Evolutionary conservation across 2,888 invertebrate species (phyloP), one percentile per base, ranked within the genome.

Genomic region (Rhamphomyia laevipes): DNA sequence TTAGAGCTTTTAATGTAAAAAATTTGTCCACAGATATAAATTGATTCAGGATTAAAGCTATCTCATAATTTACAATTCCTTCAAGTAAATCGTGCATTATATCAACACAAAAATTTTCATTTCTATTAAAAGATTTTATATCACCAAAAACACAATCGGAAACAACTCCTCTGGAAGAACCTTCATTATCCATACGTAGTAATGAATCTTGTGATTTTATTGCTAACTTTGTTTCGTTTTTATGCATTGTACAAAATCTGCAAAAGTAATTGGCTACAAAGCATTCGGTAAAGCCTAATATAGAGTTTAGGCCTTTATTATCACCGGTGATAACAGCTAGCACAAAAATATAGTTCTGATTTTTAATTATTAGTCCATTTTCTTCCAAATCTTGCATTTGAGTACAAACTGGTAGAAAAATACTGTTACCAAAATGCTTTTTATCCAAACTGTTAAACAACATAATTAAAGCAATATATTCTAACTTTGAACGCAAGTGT

Each of bases 21-120:
- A 27, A 42, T 40, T 48, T 49, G 11, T 46, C 40, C 3, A 7
- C 15, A 35, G 35, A 12, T 15, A 51, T 43, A 42, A 47, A 52
- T 18, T 47, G 23, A 15, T 53, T 15, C 17, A 55, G 44, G 21
- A 55, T 47, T 10, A 43, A 10, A 10, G 45, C 12, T 18, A 55
- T 13, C 46, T 52, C 52, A 33, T 30, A 51, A 15, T 38, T 42
- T 7, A 27, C 2, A 30, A 30, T 16, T 30, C 43, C 30, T 16
- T 43, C 43, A 1, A 43, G 16, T 10, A 55, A 18, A 47, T 57
- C 56, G 41, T 57, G 57, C 40, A 52, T 50, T 13, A 56, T 49
- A 46, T 56, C 57, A 21, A 53, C 45, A 4, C 40, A 38, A 41
- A 35, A 37, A 33, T 57, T 57, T 17, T 48, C 49, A 17, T 46